Conservation (phyloP, 2,797 vertebrate species). For the Hypotaenidia okinawae region DNA sequence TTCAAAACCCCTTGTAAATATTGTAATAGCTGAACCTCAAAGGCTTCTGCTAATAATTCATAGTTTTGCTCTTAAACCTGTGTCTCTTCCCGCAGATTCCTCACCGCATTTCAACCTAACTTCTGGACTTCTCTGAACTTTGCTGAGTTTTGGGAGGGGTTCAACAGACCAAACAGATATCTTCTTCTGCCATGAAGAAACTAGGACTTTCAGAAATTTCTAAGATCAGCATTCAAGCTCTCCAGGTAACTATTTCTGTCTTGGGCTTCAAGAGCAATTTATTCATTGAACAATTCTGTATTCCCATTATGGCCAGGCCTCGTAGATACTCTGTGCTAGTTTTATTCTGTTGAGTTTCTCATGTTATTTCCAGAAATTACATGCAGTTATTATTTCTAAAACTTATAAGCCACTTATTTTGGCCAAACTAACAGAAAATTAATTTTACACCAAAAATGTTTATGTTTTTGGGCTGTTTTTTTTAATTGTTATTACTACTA, state of each 20-base stretch:
- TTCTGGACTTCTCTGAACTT: not conserved
- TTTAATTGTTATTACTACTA: too few species aligned
- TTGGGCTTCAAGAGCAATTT: not conserved
- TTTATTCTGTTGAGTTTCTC: not conserved
- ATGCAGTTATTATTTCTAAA: not conserved
- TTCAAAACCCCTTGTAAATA: not conserved
- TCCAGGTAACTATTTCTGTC: not conserved
- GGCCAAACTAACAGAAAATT: not conserved
- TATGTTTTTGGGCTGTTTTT: not conserved
- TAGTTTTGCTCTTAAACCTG: not conserved
- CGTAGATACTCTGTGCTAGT: not conserved
- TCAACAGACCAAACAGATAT: not conserved
- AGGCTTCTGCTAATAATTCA: not conserved
- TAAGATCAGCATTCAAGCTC: not conserved
- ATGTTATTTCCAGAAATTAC: not conserved
- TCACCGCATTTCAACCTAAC: not conserved
- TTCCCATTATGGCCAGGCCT: not conserved
- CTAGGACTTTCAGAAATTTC: not conserved
- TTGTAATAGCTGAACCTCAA: not conserved
- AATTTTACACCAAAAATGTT: not conserved
- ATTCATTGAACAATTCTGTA: not conserved
- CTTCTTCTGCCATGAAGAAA: not conserved
- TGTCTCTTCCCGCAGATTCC: not conserved
- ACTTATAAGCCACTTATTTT: not conserved
- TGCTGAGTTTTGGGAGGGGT: not conserved